Percentiles rank a stretch among this genome's conserved stretches.
phyloP scores from a whole-genome alignment of 2,113 vertebrate genomes.

The Pteruthius melanotis region DNA sequence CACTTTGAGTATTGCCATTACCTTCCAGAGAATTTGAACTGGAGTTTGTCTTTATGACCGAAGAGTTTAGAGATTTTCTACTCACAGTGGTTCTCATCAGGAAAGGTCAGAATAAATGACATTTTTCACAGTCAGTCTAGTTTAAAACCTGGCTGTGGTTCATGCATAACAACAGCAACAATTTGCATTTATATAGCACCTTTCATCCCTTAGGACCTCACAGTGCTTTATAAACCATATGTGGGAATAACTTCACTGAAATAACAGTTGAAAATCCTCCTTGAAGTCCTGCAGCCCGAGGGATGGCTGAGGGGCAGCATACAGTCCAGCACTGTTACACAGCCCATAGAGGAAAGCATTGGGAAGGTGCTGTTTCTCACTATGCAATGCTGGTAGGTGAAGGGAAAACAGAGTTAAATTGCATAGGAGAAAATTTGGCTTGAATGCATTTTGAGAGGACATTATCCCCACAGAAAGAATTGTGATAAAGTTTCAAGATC shows the following conservation, averaged over 20 bases:
- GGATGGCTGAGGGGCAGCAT: not conserved
- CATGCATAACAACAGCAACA: slow-evolving; percentile 55
- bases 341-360: not conserved
- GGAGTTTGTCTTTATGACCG: slow-evolving; percentile 20
- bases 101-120: slow-evolving; percentile 53
- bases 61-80: slow-evolving; percentile 52
- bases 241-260: slow-evolving; percentile 32
- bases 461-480: not conserved
- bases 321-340: not conserved
- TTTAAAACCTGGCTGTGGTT: slow-evolving; percentile 40
- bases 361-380: not conserved
- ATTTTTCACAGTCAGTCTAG: slow-evolving; percentile 53
- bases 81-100: slow-evolving; percentile 4
- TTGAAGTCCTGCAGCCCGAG: not conserved
- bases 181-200: slow-evolving; percentile 72
- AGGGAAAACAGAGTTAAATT: not conserved
- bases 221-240: slow-evolving; percentile 16
- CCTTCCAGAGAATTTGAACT: not conserved
- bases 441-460: not conserved
- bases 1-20: not conserved
- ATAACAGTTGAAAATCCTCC: not conserved
- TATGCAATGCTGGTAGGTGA: not conserved
- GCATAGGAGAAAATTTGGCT: not conserved
- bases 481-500: not conserved
- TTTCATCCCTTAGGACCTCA: slow-evolving; percentile 55